Evolutionary conservation across 2,888 invertebrate genomes (phyloP), one percentile per base, ranked within the genome.

Genomic region (Netelia virgata): DNA sequence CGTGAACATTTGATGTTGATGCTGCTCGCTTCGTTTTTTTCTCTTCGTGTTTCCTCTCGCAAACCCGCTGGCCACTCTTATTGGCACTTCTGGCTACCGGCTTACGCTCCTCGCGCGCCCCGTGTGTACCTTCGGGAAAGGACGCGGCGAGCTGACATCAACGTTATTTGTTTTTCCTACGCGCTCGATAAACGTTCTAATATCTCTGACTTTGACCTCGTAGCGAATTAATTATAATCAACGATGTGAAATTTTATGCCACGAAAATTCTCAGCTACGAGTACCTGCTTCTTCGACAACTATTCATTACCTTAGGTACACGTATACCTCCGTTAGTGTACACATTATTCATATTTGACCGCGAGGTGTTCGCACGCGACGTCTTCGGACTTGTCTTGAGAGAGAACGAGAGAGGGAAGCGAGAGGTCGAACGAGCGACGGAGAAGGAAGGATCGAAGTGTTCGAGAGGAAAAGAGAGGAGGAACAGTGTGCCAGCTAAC

Each of bases 401-500:
- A 36, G 36, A 36, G 36, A 36, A 36, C 6, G 36, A 36, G 36
- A 36, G 5, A 36, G 8, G 8, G 36, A 36, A 36, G 36, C 36
- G 36, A 53, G 53, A n/a, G 53, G 14, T n/a, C n/a, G 14, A 53
- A 2, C n/a, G 53, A 53, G 57, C 20, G 18, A 66, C 64, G 64
- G 36, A 28, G 41, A 55, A 18, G 10, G 20, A 43, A 8, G n/a
- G 59, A 20, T 59, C 59, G 78, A 55, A 63, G 23, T 28, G 59
- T 47, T 68, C 1, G 77, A 66, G 57, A 43, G 70, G 43, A 75
- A 69, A 74, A 41, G n/a, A 76, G 57, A 78, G 57, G 73, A 69
- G 78, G 70, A 73, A 64, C 20, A 77, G 63, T 81, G 84, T 85
- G 86, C 36, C 77, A 83, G 88, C 87, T 85, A 89, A 88, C 89